Percentiles rank a stretch among this genome's conserved stretches.
These are phyloP conservation scores for Serranochromis macrocephalus DNA, from an alignment of 2,113 vertebrate genomes.

Conservation along the genomic window DNA sequence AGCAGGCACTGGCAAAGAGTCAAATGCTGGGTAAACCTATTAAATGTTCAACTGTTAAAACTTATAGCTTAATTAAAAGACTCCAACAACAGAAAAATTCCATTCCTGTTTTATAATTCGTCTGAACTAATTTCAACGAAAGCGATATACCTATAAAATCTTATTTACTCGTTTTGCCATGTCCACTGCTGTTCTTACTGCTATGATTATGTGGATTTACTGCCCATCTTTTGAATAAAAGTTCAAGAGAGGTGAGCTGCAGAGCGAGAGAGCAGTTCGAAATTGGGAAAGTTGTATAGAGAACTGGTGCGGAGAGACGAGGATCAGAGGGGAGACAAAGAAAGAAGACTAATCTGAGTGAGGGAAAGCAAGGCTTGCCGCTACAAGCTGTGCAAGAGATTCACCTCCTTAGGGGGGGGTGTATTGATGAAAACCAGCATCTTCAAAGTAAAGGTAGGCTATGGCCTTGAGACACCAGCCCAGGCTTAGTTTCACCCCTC, in stretches of 20 bases:
- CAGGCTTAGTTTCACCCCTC: neutral
- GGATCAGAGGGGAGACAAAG: neutral
- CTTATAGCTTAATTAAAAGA: neutral
- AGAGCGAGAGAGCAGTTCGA: neutral
- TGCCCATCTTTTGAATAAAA: neutral
- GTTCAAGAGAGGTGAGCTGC: neutral
- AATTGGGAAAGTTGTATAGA: neutral
- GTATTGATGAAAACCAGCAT: slow-evolving; percentile 31
- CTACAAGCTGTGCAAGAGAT: slow-evolving; percentile 7
- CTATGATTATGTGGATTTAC: neutral
- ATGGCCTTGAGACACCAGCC: slow-evolving; percentile 29
- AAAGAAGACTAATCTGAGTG: neutral
- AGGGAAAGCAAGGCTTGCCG: neutral
- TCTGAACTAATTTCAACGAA: neutral
- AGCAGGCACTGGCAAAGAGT: neutral
- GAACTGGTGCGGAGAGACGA: neutral
- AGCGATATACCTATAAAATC: neutral
- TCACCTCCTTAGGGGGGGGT: neutral
- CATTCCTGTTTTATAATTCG: neutral
- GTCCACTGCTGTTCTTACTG: neutral
- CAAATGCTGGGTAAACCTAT: neutral
- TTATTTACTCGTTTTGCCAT: neutral
- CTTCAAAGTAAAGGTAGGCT: slow-evolving; percentile 19
- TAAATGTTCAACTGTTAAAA: neutral
- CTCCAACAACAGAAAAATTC: neutral